Evolutionary conservation across 2,797 vertebrate species (phyloP), one percentile per base, ranked within the genome.

Genomic region (Psittacula derbiana): DNA sequence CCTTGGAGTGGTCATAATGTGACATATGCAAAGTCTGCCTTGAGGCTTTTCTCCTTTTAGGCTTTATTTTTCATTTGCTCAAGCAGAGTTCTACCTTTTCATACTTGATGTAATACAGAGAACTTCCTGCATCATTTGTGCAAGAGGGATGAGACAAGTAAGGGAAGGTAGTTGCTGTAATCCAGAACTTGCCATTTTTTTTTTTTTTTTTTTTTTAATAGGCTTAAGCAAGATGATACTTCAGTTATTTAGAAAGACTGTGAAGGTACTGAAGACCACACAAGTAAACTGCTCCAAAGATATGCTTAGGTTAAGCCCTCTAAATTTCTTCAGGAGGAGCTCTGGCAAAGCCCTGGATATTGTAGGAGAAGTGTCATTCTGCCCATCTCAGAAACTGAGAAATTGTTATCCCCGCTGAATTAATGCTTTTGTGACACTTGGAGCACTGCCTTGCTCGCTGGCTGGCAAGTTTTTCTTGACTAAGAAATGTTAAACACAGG

Each of bases 21-120:
- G 14, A 64, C 6, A 19, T 12, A 10, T 1, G 3, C 0, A 0
- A 36, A 28, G 16, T 43, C 4, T 83, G 5, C n/a, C 27, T 84
- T 43, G 20, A 72, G 12, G 5, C 16, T 71, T 4, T 50, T 71
- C 10, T 47, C 5, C 24, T 64, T 80, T 86, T 71, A 52, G 23
- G 20, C 27, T 31, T 47, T 18, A 30, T 43, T 52, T 66, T 25
- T 25, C 23, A 36, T 36, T 58, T 58, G 23, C 23, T 58, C 57
- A 58, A 36, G 20, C 8, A 52, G 30, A 86, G 50, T 28, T 69
- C 19, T 52, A 7, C 11, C 1, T n/a, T n/a, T 40, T 33, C 11
- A 27, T 43, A 2, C 4, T 7, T 53, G 11, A 18, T 50, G 6
- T 19, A 30, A 9, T 72, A 9, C 12, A 21, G 17, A 46, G 23